phyloP scores from a whole-genome alignment of 2,888 invertebrate species.

The Dolichopus griseipennis region DNA sequence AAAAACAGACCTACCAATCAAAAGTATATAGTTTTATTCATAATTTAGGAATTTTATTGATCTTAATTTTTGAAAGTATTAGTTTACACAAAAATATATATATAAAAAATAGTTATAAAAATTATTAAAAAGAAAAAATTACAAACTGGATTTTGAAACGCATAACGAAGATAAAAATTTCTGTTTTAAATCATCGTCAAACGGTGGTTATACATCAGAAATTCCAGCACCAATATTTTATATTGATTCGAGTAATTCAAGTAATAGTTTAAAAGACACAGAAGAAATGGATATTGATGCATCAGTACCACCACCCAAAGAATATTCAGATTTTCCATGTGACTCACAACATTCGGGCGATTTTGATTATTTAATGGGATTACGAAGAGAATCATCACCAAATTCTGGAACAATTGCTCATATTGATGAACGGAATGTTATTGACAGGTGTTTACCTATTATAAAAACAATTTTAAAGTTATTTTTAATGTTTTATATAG shows the following conservation, averaged over 20 bases:
- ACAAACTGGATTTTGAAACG: neutral
- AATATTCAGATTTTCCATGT: constrained; percentile 30
- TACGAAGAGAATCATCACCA: constrained; percentile 24
- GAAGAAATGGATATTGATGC: constrained; percentile 43
- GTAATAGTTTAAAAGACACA: neutral
- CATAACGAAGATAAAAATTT: neutral
- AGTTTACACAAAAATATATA: neutral
- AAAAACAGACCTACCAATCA: neutral
- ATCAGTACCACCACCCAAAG: constrained; percentile 34
- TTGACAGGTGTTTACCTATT: constrained; percentile 40
- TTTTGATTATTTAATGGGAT: constrained; percentile 38
- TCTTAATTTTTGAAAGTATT: neutral
- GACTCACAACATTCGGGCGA: constrained; percentile 32
- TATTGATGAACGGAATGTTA: constrained; percentile 38
- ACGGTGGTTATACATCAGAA: neutral
- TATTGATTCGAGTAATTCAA: neutral
- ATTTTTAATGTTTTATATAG: constrained; percentile 7
- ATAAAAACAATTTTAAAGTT: constrained; percentile 3
- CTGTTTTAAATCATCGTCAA: neutral
- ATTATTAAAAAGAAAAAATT: neutral
- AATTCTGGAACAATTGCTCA: constrained; percentile 20
- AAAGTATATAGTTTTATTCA: neutral
- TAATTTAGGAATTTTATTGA: neutral
- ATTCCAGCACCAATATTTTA: neutral
- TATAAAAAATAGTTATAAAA: neutral